These are phyloP conservation scores for Prunella strophiata DNA, from an alignment of 2,797 vertebrate species.

Conservation along the genomic window DNA sequence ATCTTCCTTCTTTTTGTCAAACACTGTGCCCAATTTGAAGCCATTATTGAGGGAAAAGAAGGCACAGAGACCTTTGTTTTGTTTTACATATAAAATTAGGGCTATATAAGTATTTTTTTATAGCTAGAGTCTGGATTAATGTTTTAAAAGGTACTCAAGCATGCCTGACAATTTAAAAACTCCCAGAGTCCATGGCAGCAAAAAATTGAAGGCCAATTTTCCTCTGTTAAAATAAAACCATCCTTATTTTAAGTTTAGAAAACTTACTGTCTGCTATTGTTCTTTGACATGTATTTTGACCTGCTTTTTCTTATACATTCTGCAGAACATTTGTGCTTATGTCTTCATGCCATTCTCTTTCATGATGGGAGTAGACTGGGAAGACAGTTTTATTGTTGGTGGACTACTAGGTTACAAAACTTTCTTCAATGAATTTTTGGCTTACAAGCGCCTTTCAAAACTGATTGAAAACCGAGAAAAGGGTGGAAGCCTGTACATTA, in stretches of 20 bases:
- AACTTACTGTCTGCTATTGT: neutral
- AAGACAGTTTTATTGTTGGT: slow-evolving; percentile 88
- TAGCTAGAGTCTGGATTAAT: neutral
- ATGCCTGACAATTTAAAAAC: neutral
- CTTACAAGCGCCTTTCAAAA: slow-evolving; percentile 83
- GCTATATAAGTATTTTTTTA: neutral
- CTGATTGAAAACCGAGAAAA: slow-evolving; percentile 78
- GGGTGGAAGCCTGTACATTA: slow-evolving; percentile 81
- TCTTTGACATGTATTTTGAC: neutral
- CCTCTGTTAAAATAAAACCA: neutral
- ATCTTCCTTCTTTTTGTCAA: neutral
- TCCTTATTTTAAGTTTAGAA: neutral
- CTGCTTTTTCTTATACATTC: slow-evolving; percentile 1
- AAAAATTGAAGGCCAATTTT: neutral
- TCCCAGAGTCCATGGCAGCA: neutral
- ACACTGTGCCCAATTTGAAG: neutral
- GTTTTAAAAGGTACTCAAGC: neutral
- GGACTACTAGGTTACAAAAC: slow-evolving; percentile 88
- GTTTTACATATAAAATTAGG: neutral
- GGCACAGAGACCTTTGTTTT: neutral
- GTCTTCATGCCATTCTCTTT: slow-evolving; percentile 90
- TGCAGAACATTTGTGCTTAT: slow-evolving; percentile 87
- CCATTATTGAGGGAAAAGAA: neutral
- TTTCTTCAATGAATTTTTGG: slow-evolving; percentile 91
- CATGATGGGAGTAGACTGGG: slow-evolving; percentile 90